Evolutionary conservation across 2,797 vertebrate genomes (phyloP).

Genomic region (Xenops minutus): DNA sequence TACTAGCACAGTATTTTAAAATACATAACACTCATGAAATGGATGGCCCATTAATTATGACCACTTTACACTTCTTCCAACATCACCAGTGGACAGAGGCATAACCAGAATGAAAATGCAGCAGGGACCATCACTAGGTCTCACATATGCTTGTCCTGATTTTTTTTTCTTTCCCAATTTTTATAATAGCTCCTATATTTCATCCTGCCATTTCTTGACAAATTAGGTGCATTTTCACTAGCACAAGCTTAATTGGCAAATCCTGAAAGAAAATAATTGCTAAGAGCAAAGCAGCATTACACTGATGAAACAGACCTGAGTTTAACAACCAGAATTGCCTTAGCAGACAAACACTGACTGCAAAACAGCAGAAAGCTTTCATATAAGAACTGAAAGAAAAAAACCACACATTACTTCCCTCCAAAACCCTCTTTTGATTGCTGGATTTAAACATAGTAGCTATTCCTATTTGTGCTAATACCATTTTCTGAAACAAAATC

Average conservation of each 20-base stretch:
- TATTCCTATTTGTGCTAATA: neutral
- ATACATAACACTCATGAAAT: neutral
- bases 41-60: neutral
- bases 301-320: neutral
- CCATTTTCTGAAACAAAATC: neutral
- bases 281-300: conserved; percentile 12
- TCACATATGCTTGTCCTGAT: neutral
- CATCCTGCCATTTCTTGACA: conserved; percentile 26
- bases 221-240: conserved; percentile 28
- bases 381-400: neutral
- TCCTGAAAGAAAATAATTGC: conserved; percentile 38
- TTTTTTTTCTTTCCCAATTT: neutral
- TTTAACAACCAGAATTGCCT: neutral
- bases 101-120: neutral
- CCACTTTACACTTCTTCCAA: neutral
- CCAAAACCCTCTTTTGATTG: neutral
- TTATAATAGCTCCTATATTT: neutral
- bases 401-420: neutral
- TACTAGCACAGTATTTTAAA: neutral
- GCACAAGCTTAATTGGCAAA: conserved; percentile 37
- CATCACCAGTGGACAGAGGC: neutral
- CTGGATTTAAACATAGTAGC: neutral
- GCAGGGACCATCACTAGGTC: neutral
- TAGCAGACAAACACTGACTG: neutral
- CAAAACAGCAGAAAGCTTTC: neutral